Evolutionary conservation across 2,888 invertebrate species (phyloP).

Genomic region (Alloplasta piceator): DNA sequence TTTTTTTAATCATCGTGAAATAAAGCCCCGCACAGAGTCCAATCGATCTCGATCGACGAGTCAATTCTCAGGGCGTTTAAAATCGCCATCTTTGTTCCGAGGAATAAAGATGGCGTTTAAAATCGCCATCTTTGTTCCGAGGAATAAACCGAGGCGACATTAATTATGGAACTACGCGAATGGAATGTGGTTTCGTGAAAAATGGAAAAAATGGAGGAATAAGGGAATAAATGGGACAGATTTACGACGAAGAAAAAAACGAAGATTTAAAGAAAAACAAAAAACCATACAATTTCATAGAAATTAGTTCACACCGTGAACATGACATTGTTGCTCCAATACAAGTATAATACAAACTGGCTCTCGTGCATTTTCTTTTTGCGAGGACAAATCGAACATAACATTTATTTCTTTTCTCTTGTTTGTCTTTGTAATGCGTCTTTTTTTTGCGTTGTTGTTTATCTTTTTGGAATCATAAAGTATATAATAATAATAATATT

Average conservation of each 20-base stretch:
- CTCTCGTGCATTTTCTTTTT: slow-evolving; percentile 47
- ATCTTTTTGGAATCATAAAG: slow-evolving; percentile 60
- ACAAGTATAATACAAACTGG: slow-evolving; percentile 63
- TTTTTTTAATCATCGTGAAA: slow-evolving; percentile 9
- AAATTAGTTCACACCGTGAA: slow-evolving; percentile 62
- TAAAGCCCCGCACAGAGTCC: slow-evolving; percentile 42
- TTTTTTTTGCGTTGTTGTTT: slow-evolving; percentile 25
- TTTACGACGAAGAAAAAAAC: slow-evolving; percentile 37
- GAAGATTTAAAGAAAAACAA: slow-evolving; percentile 48
- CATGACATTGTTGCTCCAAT: slow-evolving; percentile 62
- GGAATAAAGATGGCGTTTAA: no score
- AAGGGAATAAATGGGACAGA: slow-evolving; percentile 10
- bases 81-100: no score
- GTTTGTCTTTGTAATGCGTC: slow-evolving; percentile 53
- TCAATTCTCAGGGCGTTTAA: slow-evolving; percentile 43
- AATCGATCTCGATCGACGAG: slow-evolving; percentile 38
- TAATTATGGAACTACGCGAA: slow-evolving; percentile 21
- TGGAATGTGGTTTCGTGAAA: slow-evolving; percentile 68
- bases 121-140: no score
- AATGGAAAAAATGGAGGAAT: slow-evolving; percentile 43
- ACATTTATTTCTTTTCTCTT: slow-evolving; percentile 36
- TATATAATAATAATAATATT: slow-evolving; percentile 57
- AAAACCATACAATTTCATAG: slow-evolving; percentile 52
- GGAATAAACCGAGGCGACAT: no score
- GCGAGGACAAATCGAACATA: slow-evolving; percentile 63